Conservation (phyloP, 1,140 invertebrate genomes). For the Drosophila ogumai region DNA sequence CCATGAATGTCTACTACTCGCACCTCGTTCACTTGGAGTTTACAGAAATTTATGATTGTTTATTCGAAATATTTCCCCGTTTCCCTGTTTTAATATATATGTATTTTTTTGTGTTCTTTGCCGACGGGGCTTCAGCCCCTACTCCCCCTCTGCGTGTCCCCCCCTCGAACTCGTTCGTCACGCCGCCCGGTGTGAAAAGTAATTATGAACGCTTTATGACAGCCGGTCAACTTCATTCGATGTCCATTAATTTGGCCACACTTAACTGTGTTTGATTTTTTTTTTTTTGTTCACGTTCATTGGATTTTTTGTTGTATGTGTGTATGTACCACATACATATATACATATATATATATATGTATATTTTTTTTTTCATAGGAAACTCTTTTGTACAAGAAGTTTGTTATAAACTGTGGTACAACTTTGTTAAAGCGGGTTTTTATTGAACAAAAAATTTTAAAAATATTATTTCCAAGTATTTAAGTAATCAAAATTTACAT, state of each 20-base stretch:
- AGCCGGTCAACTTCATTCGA: slow-evolving; percentile 76
- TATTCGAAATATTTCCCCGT: slow-evolving; percentile 31
- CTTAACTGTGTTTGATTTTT: slow-evolving; percentile 41
- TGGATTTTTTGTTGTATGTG: neutral
- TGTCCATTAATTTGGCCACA: slow-evolving; percentile 76
- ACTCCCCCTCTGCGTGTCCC: neutral
- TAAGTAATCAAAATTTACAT: no score
- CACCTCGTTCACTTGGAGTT: slow-evolving; percentile 44
- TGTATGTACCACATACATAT: neutral
- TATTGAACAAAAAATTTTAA: no score
- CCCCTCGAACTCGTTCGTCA: slow-evolving; percentile 23
- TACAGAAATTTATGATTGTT: slow-evolving; percentile 68
- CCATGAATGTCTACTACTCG: slow-evolving; percentile 5
- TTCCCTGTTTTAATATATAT: slow-evolving; percentile 4
- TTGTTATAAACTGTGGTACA: neutral
- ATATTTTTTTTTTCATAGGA: neutral
- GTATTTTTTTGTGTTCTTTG: slow-evolving; percentile 42
- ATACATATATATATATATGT: neutral
- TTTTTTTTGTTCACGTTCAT: slow-evolving; percentile 6
- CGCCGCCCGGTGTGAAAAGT: slow-evolving; percentile 73
- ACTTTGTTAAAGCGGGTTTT: neutral
- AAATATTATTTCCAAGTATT: no score
- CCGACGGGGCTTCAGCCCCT: slow-evolving; percentile 20
- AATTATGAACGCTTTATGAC: slow-evolving; percentile 80
- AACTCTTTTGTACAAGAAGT: neutral